Evolutionary conservation across 1,140 invertebrate species (phyloP).

Genomic region (Oryctes rhinoceros): DNA sequence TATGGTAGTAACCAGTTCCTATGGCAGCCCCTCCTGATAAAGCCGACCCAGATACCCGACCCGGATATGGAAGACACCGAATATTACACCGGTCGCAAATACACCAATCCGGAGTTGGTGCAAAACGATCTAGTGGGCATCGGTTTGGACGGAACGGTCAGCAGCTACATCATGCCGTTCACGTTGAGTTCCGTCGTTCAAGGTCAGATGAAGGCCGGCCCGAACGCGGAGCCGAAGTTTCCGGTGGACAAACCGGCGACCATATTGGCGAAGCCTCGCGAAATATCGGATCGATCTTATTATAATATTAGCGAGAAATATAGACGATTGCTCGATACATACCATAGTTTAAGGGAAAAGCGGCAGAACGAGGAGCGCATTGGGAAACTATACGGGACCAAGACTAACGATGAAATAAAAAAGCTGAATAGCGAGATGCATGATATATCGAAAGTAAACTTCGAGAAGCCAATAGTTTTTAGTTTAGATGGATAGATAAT

Average conservation of each 20-base stretch:
- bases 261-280: neutral
- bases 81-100: slow-evolving; percentile 16
- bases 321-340: slow-evolving; percentile 44
- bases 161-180: slow-evolving; percentile 35
- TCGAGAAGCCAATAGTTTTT: slow-evolving; percentile 37
- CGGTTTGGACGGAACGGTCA: slow-evolving; percentile 25
- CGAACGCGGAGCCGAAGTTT: neutral
- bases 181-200: neutral
- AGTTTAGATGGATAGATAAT: slow-evolving; percentile 40
- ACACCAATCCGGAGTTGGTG: slow-evolving; percentile 4
- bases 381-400: slow-evolving; percentile 43
- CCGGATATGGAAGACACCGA: slow-evolving; percentile 26
- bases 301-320: slow-evolving; percentile 42
- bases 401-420: neutral
- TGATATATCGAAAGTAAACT: slow-evolving; percentile 40
- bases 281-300: neutral
- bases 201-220: neutral
- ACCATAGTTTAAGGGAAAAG: slow-evolving; percentile 40
- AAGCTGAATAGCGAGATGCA: slow-evolving; percentile 21
- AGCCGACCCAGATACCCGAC: neutral
- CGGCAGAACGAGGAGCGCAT: slow-evolving; percentile 46
- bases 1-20: slow-evolving; percentile 24
- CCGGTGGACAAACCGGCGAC: neutral
- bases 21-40: neutral
- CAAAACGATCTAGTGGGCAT: neutral